phyloP scores from a whole-genome alignment of 2,888 invertebrate species.

The Maniola hyperantus region DNA sequence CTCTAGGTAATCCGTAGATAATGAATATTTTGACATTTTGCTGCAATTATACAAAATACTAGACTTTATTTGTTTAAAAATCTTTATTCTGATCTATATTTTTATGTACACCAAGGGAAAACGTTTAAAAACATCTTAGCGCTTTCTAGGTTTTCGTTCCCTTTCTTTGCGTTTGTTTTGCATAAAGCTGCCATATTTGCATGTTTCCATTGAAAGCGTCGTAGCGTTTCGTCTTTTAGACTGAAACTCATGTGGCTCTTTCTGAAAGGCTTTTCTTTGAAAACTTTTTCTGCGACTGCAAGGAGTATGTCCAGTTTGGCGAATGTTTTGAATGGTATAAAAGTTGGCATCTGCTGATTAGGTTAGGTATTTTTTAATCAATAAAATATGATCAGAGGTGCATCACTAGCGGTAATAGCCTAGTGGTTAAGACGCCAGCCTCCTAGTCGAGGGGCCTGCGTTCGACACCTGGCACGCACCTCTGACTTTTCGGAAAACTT shows the following conservation, averaged over 20 bases:
- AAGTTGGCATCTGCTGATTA: background rate
- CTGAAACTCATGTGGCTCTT: slow-evolving; percentile 29
- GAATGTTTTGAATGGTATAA: background rate
- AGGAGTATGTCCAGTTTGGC: slow-evolving; percentile 2
- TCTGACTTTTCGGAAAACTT: too few relatives aligned
- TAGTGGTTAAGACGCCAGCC: too few relatives aligned
- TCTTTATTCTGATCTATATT: background rate
- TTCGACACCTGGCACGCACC: too few relatives aligned
- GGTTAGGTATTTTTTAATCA: background rate
- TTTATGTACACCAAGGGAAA: background rate
- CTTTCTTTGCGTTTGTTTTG: slow-evolving; percentile 18
- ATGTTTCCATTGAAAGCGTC: slow-evolving; percentile 14
- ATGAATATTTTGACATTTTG: too few relatives aligned
- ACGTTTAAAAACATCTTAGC: slow-evolving; percentile 11
- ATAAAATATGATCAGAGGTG: too few relatives aligned
- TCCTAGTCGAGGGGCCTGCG: too few relatives aligned
- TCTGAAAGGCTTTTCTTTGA: slow-evolving; percentile 31
- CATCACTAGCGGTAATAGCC: too few relatives aligned
- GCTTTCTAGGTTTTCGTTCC: slow-evolving; percentile 17
- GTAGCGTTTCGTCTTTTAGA: slow-evolving; percentile 28
- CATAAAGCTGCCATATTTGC: slow-evolving; percentile 22
- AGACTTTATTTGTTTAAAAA: too few relatives aligned
- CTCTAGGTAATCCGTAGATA: too few relatives aligned
- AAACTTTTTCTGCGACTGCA: slow-evolving; percentile 19
- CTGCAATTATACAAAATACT: background rate